Evolutionary conservation across 2,797 vertebrate species (phyloP).

Genomic region (Malurus splendens): DNA sequence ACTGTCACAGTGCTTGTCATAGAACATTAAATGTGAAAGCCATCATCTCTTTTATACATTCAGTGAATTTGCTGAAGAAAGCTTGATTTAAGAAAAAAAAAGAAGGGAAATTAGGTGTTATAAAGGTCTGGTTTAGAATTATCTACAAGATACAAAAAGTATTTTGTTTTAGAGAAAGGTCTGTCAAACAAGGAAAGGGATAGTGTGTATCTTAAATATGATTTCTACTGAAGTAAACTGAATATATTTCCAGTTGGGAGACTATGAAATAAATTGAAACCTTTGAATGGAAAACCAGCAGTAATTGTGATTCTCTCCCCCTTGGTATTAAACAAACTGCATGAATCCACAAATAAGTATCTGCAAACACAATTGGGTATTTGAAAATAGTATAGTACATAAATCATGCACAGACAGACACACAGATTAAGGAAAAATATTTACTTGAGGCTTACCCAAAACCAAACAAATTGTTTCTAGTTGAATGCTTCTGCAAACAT

Average conservation of each 20-base stretch:
- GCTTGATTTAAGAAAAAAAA: background rate
- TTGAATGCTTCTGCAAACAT: slow-evolving; percentile 45
- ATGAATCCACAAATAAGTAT: slow-evolving; percentile 52
- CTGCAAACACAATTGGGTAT: slow-evolving; percentile 44
- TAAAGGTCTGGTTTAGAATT: background rate
- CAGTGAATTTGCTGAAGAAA: background rate
- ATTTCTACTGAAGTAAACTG: slow-evolving; percentile 21
- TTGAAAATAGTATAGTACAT: slow-evolving; percentile 51
- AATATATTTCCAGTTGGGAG: slow-evolving; percentile 7
- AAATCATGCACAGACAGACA: slow-evolving; percentile 64
- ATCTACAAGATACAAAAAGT: background rate
- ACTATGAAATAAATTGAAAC: slow-evolving; percentile 11
- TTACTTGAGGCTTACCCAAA: slow-evolving; percentile 56
- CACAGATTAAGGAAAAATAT: slow-evolving; percentile 64
- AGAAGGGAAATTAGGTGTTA: background rate
- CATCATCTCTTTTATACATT: background rate
- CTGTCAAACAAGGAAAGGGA: background rate
- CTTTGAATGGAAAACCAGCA: slow-evolving; percentile 31
- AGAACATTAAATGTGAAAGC: background rate
- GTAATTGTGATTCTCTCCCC: slow-evolving; percentile 37
- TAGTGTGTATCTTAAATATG: background rate
- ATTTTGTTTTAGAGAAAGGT: background rate
- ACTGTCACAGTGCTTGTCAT: background rate
- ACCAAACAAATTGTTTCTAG: slow-evolving; percentile 59
- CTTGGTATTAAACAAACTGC: slow-evolving; percentile 50